These are phyloP conservation scores for Ceraclea dissimilis DNA, from an alignment of 2,888 invertebrate genomes.

Conservation along the genomic window DNA sequence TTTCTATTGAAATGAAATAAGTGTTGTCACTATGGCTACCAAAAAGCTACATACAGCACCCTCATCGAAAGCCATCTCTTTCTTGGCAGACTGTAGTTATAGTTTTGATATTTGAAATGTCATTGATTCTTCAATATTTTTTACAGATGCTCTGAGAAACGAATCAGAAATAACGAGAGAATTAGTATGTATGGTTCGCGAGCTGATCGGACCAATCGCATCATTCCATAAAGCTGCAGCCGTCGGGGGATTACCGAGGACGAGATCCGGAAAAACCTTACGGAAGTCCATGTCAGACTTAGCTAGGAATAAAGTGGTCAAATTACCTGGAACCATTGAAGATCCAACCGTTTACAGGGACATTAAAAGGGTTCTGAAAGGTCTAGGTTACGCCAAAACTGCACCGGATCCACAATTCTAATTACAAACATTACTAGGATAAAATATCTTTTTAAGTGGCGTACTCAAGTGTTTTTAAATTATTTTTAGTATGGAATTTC, in stretches of 20 bases:
- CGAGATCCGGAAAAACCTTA: conserved; percentile 77
- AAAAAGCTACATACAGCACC: too few relatives aligned
- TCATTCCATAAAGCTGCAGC: conserved; percentile 74
- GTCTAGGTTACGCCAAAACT: conserved; percentile 64
- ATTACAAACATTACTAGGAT: neutral
- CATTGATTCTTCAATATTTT: neutral
- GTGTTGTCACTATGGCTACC: too few relatives aligned
- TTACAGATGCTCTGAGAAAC: conserved; percentile 40
- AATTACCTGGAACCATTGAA: conserved; percentile 81
- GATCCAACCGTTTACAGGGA: conserved; percentile 75
- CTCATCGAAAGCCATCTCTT: too few relatives aligned
- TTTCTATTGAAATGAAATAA: too few relatives aligned
- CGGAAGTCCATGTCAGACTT: conserved; percentile 80
- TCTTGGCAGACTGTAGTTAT: too few relatives aligned
- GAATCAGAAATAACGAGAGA: conserved; percentile 50
- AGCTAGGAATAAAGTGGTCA: conserved; percentile 70
- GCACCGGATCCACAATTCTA: conserved; percentile 56
- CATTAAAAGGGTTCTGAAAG: conserved; percentile 68
- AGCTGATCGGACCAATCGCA: conserved; percentile 79
- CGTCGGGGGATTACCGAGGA: conserved; percentile 77
- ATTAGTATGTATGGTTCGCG: conserved; percentile 51
- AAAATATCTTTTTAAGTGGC: neutral
- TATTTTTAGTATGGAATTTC: neutral
- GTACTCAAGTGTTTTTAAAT: neutral
- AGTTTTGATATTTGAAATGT: too few relatives aligned